Evolutionary conservation across 2,888 invertebrate species (phyloP).

Genomic region (Tiliacea citrago): DNA sequence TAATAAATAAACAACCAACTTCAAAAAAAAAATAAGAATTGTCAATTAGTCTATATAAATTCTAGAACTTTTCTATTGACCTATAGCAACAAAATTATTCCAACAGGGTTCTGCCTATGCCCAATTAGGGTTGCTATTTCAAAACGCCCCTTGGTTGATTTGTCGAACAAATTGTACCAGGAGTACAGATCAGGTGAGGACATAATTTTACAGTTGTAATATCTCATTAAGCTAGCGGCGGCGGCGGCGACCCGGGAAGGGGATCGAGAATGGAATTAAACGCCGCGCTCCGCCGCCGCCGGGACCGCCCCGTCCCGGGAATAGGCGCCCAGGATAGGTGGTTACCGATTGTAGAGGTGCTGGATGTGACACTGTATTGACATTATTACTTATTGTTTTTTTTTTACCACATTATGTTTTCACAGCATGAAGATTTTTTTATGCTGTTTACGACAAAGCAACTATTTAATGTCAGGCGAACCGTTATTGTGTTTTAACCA

Average conservation of each 20-base stretch:
- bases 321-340: constrained; percentile 49
- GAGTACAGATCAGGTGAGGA: constrained; percentile 61
- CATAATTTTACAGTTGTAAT: constrained; percentile 63
- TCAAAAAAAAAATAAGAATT: too few species aligned
- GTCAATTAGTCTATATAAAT: too few species aligned
- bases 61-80: too few species aligned
- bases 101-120: too few species aligned
- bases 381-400: background rate
- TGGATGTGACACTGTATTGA: constrained; percentile 49
- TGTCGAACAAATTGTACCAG: constrained; percentile 40
- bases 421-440: background rate
- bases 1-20: too few species aligned
- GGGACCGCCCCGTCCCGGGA: constrained; percentile 59
- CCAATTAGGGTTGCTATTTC: too few species aligned
- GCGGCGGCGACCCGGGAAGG: constrained; percentile 65
- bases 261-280: constrained; percentile 75
- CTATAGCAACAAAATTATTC: too few species aligned
- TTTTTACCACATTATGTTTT: background rate
- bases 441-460: background rate
- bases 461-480: background rate
- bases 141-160: constrained; percentile 26
- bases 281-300: constrained; percentile 52
- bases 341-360: constrained; percentile 19
- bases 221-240: constrained; percentile 64
- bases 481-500: background rate